phyloP scores from a whole-genome alignment of 2,797 vertebrate genomes.

The Mormyrops attenuatus region DNA sequence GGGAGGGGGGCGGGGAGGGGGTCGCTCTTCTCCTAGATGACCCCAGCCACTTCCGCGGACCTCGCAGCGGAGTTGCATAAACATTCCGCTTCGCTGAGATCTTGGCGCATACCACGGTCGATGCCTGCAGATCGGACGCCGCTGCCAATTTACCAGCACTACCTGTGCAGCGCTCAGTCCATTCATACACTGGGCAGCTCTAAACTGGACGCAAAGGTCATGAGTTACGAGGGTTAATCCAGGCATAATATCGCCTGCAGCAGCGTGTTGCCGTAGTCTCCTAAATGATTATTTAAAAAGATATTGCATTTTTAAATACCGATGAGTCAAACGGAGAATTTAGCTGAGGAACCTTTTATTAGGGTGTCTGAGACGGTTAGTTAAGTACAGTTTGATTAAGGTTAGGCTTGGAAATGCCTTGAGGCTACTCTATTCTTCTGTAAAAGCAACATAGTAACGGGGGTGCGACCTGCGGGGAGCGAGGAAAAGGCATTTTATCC shows the following conservation, averaged over 20 bases:
- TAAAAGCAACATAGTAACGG: not conserved
- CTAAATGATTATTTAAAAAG: not conserved
- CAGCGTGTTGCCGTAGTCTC: not conserved
- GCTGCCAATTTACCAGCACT: not conserved
- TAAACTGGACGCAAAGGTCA: not conserved
- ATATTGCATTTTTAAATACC: not conserved
- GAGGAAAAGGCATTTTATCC: not conserved
- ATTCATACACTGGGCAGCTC: not conserved
- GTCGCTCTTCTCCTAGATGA: not conserved
- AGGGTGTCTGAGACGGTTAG: not conserved
- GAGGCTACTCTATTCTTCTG: not conserved
- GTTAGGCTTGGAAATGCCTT: not conserved
- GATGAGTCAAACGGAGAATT: not conserved
- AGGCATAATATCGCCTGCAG: not conserved
- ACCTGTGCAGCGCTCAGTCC: not conserved
- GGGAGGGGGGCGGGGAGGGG: not conserved
- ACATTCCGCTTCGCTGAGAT: not conserved
- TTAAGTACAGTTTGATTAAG: constrained; percentile 2
- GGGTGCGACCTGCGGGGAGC: not conserved
- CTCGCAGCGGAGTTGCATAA: not conserved
- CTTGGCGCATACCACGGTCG: not conserved
- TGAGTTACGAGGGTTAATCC: not conserved
- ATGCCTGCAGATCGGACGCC: not conserved
- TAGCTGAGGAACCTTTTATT: not conserved
- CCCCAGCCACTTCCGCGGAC: constrained; percentile 5